A percentile compares a stretch with the other conserved stretches of the same genome.
Conservation (phyloP, 2,888 invertebrate species). For the Apantesis nais region DNA sequence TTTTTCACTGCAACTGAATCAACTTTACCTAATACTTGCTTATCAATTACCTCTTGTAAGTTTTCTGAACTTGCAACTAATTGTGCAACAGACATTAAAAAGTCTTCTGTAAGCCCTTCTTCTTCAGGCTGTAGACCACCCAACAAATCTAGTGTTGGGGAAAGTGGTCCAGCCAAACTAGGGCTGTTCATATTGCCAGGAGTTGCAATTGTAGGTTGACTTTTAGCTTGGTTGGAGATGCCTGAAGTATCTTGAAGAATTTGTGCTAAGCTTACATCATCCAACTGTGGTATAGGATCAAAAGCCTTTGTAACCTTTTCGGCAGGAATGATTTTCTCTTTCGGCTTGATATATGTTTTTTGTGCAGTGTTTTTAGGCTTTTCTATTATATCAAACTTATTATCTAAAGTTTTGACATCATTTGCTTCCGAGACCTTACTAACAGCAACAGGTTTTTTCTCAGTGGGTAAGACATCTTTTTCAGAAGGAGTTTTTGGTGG, state of each 20-base stretch:
- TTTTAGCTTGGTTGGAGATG: conserved; percentile 62
- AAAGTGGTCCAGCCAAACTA: conserved; percentile 83
- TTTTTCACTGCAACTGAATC: conserved; percentile 62
- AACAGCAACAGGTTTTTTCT: conserved; percentile 51
- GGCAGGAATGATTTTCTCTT: conserved; percentile 54
- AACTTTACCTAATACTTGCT: conserved; percentile 85
- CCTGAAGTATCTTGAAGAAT: conserved; percentile 77
- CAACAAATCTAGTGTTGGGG: conserved; percentile 85
- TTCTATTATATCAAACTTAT: conserved; percentile 49
- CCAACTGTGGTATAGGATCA: conserved; percentile 78
- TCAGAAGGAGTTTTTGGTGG: conserved; percentile 74
- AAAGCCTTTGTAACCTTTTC: conserved; percentile 69
- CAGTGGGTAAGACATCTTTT: conserved; percentile 67
- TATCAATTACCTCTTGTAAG: conserved; percentile 90
- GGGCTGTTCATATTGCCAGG: conserved; percentile 76
- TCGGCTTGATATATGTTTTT: conserved; percentile 63
- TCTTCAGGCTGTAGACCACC: conserved; percentile 87
- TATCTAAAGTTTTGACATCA: conserved; percentile 48
- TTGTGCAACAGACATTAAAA: conserved; percentile 90
- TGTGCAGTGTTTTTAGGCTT: conserved; percentile 53
- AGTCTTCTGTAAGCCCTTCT: conserved; percentile 89
- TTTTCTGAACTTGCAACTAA: conserved; percentile 89
- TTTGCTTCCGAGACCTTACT: conserved; percentile 44
- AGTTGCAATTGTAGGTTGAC: conserved; percentile 63
- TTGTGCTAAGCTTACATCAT: conserved; percentile 81